phyloP scores from a whole-genome alignment of 1,140 invertebrate species.

The Cotesia typhae region DNA sequence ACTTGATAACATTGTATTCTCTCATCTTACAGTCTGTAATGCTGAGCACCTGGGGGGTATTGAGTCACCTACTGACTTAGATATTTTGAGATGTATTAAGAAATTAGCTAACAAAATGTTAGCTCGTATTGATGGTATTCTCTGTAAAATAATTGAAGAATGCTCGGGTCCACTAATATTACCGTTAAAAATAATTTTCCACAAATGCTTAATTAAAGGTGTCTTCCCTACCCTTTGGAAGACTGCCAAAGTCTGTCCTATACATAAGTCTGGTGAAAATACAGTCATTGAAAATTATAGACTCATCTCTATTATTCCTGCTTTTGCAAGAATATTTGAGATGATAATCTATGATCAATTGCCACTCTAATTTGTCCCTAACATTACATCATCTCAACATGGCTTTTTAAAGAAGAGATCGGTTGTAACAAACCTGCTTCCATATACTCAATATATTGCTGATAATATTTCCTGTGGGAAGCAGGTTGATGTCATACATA shows the following conservation, averaged over 20 bases:
- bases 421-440: conserved; percentile 27
- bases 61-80: too few relatives aligned
- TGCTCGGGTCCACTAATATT: too few relatives aligned
- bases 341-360: conserved; percentile 16
- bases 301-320: not conserved
- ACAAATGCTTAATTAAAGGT: not conserved
- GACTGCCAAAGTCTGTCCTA: conserved; percentile 21
- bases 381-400: conserved; percentile 24
- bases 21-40: too few relatives aligned
- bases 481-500: conserved; percentile 44
- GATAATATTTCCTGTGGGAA: not conserved
- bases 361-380: not conserved
- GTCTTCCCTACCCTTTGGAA: conserved; percentile 24
- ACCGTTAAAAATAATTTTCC: too few relatives aligned
- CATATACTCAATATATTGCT: conserved; percentile 10
- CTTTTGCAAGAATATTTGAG: conserved; percentile 22
- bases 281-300: not conserved
- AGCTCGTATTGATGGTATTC: too few relatives aligned
- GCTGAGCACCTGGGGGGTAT: too few relatives aligned
- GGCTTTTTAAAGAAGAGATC: conserved; percentile 34
- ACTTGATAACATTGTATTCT: too few relatives aligned
- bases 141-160: too few relatives aligned
- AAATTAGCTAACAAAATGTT: too few relatives aligned
- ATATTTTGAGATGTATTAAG: too few relatives aligned
- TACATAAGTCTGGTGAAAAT: conserved; percentile 18